phyloP scores from a whole-genome alignment of 2,888 invertebrate genomes.

The Nysson spinosus region DNA sequence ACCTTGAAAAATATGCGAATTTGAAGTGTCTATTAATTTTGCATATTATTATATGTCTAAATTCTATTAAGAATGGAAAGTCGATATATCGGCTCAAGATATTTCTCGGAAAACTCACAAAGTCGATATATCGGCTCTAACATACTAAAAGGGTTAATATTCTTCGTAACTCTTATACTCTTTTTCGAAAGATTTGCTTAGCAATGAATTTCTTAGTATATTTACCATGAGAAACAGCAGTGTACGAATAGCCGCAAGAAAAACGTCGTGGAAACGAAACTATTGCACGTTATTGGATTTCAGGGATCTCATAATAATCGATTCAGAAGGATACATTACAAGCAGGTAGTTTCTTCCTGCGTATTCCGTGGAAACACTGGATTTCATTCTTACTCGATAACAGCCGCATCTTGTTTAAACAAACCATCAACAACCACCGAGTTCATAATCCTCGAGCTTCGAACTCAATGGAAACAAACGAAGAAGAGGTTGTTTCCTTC shows the following conservation, averaged over 20 bases:
- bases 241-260: slow-evolving; percentile 5
- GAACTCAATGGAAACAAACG: too few relatives aligned
- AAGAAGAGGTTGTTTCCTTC: too few relatives aligned
- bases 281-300: slow-evolving; percentile 12
- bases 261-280: slow-evolving; percentile 16
- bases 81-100: too few relatives aligned
- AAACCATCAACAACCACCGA: neutral
- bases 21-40: too few relatives aligned
- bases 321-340: slow-evolving; percentile 26
- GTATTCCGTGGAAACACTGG: neutral
- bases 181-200: too few relatives aligned
- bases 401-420: slow-evolving; percentile 1
- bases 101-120: too few relatives aligned
- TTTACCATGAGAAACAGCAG: slow-evolving; percentile 13
- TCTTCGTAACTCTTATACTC: too few relatives aligned
- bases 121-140: neutral
- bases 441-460: too few relatives aligned
- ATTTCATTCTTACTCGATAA: neutral
- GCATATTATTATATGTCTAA: too few relatives aligned
- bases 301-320: slow-evolving; percentile 38
- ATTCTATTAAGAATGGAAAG: too few relatives aligned
- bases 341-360: slow-evolving; percentile 13
- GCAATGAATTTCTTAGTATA: neutral
- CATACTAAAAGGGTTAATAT: neutral
- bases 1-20: too few relatives aligned